Evolutionary conservation across 1,140 invertebrate species (phyloP), one percentile per base, ranked within the genome.

Genomic region (Micrasema minimum): DNA sequence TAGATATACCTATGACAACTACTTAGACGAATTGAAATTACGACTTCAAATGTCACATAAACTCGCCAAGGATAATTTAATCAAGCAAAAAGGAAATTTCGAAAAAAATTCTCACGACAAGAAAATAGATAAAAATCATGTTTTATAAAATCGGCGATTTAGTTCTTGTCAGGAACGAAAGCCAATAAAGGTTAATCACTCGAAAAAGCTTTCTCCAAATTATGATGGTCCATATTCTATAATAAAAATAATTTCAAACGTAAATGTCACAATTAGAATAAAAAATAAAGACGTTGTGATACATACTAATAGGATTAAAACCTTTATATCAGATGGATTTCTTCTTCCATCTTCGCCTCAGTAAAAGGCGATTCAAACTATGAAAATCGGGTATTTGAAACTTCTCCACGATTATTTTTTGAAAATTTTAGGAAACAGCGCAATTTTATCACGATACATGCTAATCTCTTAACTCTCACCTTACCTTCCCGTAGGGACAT

Each of bases 291-390:
- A 43, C 41, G 41, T 43, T 16, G 10, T 43, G 2, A 43, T 43
- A 43, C 41, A 43, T 16, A 43, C 11, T 43, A 43, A 43, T 43
- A 11, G 41, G 14, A n/a, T 43, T 5, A 43, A 43, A 43, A 3
- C 41, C 11, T 43, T 43, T 43, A 43, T 43, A 5, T 43, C 41
- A 43, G 41, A 43, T 43, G 41, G 41, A 43, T 16, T 43, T 16
- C 11, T 2, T 3, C 41, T 5, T 2, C 41, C 41, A 43, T 43
- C 41, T 43, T 43, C 41, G 11, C 11, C 11, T 43, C 41, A 11
- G 41, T 43, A 16, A 43, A 11, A 12, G 41, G 11, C 3, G 41
- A 43, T 11, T 16, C 11, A 43, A 43, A 43, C 14, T 43, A 43
- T 16, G 41, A n/a, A 11, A 43, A 5, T 2, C 3, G 11, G 11